These are phyloP conservation scores for Meganola albula DNA, from an alignment of 2,888 invertebrate genomes.

Conservation along the genomic window DNA sequence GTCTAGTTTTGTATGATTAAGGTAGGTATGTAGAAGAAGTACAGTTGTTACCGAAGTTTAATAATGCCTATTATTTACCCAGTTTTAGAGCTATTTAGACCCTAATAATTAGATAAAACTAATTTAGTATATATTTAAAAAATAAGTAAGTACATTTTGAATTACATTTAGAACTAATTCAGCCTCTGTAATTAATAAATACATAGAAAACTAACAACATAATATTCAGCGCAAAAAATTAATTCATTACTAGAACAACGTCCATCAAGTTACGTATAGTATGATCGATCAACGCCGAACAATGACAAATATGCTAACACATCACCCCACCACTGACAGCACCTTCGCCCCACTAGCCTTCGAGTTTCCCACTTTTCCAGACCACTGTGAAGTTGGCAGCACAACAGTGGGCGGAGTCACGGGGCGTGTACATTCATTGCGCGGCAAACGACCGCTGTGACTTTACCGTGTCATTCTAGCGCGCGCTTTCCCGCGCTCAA, in stretches of 20 bases:
- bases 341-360: constrained; percentile 48
- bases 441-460: constrained; percentile 33
- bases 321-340: constrained; percentile 39
- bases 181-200: no score
- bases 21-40: no score
- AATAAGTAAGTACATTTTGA: no score
- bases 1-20: no score
- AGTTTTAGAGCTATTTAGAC: no score
- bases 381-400: constrained; percentile 56
- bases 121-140: no score
- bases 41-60: no score
- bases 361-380: constrained; percentile 68
- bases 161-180: no score
- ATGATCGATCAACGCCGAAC: constrained; percentile 39
- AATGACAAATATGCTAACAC: constrained; percentile 37
- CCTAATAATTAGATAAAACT: no score
- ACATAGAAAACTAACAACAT: no score
- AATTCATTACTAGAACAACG: constrained; percentile 17
- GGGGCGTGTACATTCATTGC: constrained; percentile 46
- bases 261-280: constrained; percentile 14
- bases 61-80: no score
- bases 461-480: constrained; percentile 36
- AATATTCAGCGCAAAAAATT: constrained; percentile 18
- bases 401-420: constrained; percentile 56
- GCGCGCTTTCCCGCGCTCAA: constrained; percentile 43